phyloP scores from a whole-genome alignment of 2,797 vertebrate species.

The Monodelphis domestica region DNA sequence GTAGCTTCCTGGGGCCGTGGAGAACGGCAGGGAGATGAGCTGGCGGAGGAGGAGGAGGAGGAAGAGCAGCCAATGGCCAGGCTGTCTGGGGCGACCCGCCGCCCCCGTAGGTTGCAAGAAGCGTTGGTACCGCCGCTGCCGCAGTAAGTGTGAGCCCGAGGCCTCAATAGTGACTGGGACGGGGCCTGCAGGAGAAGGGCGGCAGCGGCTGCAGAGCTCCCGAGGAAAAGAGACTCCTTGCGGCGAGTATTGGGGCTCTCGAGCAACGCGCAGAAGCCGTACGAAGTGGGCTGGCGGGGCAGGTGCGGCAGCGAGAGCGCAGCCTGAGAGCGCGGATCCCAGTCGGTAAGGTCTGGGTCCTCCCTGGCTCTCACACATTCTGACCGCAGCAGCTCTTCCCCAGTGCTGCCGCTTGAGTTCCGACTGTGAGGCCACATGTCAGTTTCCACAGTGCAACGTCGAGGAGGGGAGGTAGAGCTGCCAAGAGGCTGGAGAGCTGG shows the following conservation, averaged over 20 bases:
- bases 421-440: slow-evolving; percentile 18
- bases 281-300: slow-evolving; percentile 93
- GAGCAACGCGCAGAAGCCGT: slow-evolving; percentile 95
- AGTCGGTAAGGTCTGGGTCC: slow-evolving; percentile 24
- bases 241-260: slow-evolving; percentile 95
- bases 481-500: neutral
- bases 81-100: slow-evolving; percentile 79
- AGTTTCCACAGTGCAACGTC: slow-evolving; percentile 46
- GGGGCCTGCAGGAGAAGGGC: slow-evolving; percentile 84
- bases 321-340: slow-evolving; percentile 84
- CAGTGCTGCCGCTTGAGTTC: slow-evolving; percentile 83
- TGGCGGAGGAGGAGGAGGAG: slow-evolving; percentile 85
- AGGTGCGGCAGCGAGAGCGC: slow-evolving; percentile 91
- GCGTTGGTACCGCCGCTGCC: slow-evolving; percentile 64
- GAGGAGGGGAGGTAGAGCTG: slow-evolving; percentile 55
- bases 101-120: slow-evolving; percentile 83
- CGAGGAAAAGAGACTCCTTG: slow-evolving; percentile 94
- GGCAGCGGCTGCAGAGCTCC: slow-evolving; percentile 76
- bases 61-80: slow-evolving; percentile 84
- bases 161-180: slow-evolving; percentile 85
- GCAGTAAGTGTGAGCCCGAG: slow-evolving; percentile 85
- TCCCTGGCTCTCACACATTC: slow-evolving; percentile 70
- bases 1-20: slow-evolving; percentile 81
- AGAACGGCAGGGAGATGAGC: slow-evolving; percentile 91
- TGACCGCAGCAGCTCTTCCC: slow-evolving; percentile 85